Conservation (phyloP, 2,888 invertebrate species). For the Cecidostiba fungosa region DNA sequence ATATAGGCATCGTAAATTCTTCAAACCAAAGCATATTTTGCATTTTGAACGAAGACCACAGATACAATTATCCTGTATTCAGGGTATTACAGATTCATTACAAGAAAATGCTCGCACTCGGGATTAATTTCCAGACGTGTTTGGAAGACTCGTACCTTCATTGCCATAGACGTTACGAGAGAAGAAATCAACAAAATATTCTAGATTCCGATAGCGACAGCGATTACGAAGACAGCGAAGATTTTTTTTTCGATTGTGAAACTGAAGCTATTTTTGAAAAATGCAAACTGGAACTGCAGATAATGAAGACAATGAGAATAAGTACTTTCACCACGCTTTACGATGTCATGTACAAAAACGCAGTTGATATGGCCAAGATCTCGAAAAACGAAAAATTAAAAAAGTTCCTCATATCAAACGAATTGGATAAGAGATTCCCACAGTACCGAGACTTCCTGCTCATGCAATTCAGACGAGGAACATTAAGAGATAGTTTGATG, state of each 20-base stretch:
- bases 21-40: not conserved
- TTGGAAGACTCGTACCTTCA: not conserved
- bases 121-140: not conserved
- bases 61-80: not conserved
- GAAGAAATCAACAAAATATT: not conserved
- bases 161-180: not conserved
- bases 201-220: not conserved
- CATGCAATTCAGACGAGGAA: not conserved
- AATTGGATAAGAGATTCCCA: not conserved
- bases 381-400: not conserved
- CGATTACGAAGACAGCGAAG: not conserved
- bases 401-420: not conserved
- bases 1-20: conserved; percentile 34
- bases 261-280: not conserved
- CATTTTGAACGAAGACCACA: not conserved
- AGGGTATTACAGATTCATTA: not conserved
- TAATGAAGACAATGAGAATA: not conserved
- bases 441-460: not conserved
- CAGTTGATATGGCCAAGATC: not conserved
- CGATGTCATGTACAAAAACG: not conserved
- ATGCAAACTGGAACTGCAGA: not conserved
- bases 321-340: not conserved
- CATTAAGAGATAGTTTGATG: not conserved
- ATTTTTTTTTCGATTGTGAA: not conserved
- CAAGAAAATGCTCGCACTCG: conserved; percentile 29